Conservation (phyloP, 2,113 vertebrate species). For the Lampris megalopsis region DNA sequence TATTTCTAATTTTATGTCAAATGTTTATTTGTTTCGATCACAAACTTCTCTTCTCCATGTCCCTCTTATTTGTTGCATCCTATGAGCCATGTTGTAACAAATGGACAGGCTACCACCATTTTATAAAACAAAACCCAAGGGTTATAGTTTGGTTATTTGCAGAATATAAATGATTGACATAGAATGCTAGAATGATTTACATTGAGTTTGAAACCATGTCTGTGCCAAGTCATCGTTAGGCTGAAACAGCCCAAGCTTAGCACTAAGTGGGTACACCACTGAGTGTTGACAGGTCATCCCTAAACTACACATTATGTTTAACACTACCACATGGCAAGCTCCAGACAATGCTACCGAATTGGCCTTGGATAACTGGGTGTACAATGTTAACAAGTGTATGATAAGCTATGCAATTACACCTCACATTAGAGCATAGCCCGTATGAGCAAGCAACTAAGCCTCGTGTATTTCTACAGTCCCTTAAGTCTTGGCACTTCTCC, state of each 20-base stretch:
- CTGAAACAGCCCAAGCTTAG: slow-evolving; percentile 71
- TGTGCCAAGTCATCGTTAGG: slow-evolving; percentile 30
- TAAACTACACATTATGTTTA: slow-evolving; percentile 54
- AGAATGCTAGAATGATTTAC: slow-evolving; percentile 3
- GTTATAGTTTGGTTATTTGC: background rate
- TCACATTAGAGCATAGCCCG: slow-evolving; percentile 48
- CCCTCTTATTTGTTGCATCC: no score
- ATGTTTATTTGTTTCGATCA: no score
- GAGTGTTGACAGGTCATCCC: slow-evolving; percentile 50
- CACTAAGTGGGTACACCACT: slow-evolving; percentile 50
- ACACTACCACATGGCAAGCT: slow-evolving; percentile 17
- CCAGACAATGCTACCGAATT: slow-evolving; percentile 57
- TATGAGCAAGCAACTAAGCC: slow-evolving; percentile 43
- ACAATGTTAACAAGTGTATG: slow-evolving; percentile 38
- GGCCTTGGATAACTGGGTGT: slow-evolving; percentile 19
- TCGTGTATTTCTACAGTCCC: slow-evolving; percentile 43
- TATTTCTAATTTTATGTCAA: no score
- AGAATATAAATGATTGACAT: background rate
- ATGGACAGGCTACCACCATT: background rate
- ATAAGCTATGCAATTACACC: slow-evolving; percentile 62
- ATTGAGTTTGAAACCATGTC: slow-evolving; percentile 15
- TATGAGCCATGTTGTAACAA: no score
- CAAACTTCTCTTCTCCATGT: no score
- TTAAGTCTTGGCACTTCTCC: slow-evolving; percentile 36
- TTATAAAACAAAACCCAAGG: background rate